phyloP scores from a whole-genome alignment of 1,140 invertebrate species.

The Pseudomyrmex pallidus region DNA sequence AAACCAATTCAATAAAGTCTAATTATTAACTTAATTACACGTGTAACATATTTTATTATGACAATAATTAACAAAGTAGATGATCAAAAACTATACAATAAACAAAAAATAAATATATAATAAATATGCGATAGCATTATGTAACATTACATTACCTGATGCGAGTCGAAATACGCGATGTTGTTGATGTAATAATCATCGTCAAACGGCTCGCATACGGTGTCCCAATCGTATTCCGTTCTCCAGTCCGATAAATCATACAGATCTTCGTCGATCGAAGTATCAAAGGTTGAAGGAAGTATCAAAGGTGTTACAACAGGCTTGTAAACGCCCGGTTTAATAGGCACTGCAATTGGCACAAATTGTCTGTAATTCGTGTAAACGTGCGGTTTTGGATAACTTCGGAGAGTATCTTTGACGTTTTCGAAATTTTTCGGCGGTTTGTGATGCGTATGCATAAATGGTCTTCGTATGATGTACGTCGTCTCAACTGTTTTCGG shows the following conservation, averaged over 20 bases:
- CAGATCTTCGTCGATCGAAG: constrained; percentile 63
- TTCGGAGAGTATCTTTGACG: constrained; percentile 54
- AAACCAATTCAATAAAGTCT: neutral
- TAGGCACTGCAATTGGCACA: constrained; percentile 40
- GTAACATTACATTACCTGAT: constrained; percentile 68
- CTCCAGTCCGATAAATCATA: constrained; percentile 69
- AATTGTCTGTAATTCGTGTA: constrained; percentile 71
- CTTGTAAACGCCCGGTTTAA: constrained; percentile 70
- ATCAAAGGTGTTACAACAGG: constrained; percentile 75
- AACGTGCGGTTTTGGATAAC: constrained; percentile 68
- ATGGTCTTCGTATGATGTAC: constrained; percentile 82
- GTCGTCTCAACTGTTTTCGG: constrained; percentile 83
- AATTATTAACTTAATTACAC: neutral
- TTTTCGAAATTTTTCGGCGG: constrained; percentile 26
- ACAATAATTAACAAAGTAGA: neutral
- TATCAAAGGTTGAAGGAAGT: constrained; percentile 73
- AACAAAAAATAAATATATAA: too few species aligned
- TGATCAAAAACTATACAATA: too few species aligned
- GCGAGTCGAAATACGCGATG: constrained; percentile 73
- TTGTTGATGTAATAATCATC: constrained; percentile 70
- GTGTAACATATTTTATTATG: too few species aligned
- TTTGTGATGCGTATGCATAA: constrained; percentile 61
- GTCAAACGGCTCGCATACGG: constrained; percentile 69
- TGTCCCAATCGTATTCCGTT: constrained; percentile 74
- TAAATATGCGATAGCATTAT: neutral